These are phyloP conservation scores for Hemithea aestivaria DNA, from an alignment of 2,888 invertebrate genomes.

Conservation along the genomic window DNA sequence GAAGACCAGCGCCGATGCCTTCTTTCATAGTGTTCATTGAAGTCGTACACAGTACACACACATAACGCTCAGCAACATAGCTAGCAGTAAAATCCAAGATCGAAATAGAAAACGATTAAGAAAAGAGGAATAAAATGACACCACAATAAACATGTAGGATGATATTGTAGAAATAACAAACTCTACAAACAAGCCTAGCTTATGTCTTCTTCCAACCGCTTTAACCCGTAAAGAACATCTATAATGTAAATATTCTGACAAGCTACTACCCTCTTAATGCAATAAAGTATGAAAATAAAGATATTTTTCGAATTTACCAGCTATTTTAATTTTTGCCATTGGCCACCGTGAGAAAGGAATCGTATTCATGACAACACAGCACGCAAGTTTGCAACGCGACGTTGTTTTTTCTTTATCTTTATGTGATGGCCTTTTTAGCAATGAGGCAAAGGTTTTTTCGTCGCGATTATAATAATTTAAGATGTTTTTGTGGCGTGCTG, in stretches of 20 bases:
- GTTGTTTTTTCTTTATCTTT: constrained; percentile 5
- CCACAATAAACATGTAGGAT: too few relatives aligned
- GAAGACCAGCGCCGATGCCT: too few relatives aligned
- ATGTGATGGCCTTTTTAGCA: constrained; percentile 2
- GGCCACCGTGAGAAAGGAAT: constrained; percentile 17
- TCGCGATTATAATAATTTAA: too few relatives aligned
- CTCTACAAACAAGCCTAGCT: neutral
- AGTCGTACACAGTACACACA: too few relatives aligned
- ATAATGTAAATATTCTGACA: constrained; percentile 4
- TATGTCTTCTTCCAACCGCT: neutral
- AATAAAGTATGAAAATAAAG: constrained; percentile 9
- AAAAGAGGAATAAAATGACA: too few relatives aligned
- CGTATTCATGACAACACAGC: constrained; percentile 1
- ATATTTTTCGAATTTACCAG: constrained; percentile 12
- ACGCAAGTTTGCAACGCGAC: constrained; percentile 6
- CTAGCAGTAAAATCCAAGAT: too few relatives aligned
- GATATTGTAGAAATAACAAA: too few relatives aligned
- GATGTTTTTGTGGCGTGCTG: too few relatives aligned
- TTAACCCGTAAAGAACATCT: constrained; percentile 1
- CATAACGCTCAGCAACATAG: too few relatives aligned
- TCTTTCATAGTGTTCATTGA: too few relatives aligned
- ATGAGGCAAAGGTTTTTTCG: too few relatives aligned
- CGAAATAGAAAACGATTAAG: too few relatives aligned
- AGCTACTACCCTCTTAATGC: neutral
- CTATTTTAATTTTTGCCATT: constrained; percentile 17